Evolutionary conservation across 2,888 invertebrate genomes (phyloP), one percentile per base, ranked within the genome.

Genomic region (Linhomoeus sp.): DNA sequence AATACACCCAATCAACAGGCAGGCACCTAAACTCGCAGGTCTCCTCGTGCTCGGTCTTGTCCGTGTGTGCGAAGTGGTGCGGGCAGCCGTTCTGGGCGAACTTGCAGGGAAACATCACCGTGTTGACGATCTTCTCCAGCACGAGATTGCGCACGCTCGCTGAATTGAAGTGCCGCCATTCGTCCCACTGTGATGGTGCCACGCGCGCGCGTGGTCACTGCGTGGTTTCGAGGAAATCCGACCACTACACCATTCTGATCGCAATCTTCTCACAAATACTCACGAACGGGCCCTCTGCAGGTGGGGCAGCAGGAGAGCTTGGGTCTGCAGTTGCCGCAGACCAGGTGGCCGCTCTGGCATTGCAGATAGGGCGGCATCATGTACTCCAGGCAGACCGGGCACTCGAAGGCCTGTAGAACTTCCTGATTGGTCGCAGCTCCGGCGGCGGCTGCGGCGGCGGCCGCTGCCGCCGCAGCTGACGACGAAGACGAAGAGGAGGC

Each of bases 51-150:
- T 94, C 94, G 12, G 83, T 80, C 69, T 99, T 99, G 60, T 94
- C 90, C n/a, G 87, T 87, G 66, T 62, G 60, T 43, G 52, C 51
- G 47, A 61, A 60, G 38, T 49, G 52, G 26, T 52, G 79, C 77
- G 79, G 78, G 67, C 94, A 94, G 45, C 94, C 94, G 54, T 84
- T 85, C 56, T 81, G 80, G 48, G 85, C 81, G 72, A 90, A 92
- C 71, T 92, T 92, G 73, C 97, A 99, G 1, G 97, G 94, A 64
- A 99, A 99, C 77, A 86, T 82, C 42, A 99, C 85, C 60, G 88
- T 92, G 59, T 84, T 82, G 38, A 97, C 97, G 36, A 97, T 90
- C 69, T 97, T 97, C 67, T 99, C 97, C 90, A 97, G 92, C 33
- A 92, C 94, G 65, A 99, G 74, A 70, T 97, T 97, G 55, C 97